These are phyloP conservation scores for Scaptomyza graminum DNA, from an alignment of 1,140 invertebrate species.

Conservation along the genomic window DNA sequence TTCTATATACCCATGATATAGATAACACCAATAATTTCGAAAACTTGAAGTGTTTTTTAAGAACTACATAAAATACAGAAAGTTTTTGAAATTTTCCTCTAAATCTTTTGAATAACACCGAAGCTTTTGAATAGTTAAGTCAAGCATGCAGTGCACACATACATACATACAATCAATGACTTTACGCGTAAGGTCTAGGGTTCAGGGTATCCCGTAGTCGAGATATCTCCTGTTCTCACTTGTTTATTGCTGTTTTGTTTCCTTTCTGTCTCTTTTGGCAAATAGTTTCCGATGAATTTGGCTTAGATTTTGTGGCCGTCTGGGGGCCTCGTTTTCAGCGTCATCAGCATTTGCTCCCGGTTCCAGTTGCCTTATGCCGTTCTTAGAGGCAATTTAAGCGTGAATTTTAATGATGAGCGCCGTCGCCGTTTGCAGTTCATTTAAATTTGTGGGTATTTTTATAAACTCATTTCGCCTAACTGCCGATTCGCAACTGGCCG, in stretches of 20 bases:
- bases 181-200: too few species aligned
- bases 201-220: too few species aligned
- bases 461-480: slow-evolving; percentile 42
- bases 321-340: slow-evolving; percentile 16
- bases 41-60: too few species aligned
- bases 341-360: slow-evolving; percentile 41
- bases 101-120: too few species aligned
- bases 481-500: slow-evolving; percentile 15
- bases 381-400: slow-evolving; percentile 73
- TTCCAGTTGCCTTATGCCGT: slow-evolving; percentile 12
- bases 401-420: slow-evolving; percentile 81
- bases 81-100: too few species aligned
- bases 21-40: too few species aligned
- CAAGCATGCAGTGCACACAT: too few species aligned
- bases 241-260: slow-evolving; percentile 23
- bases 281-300: slow-evolving; percentile 83
- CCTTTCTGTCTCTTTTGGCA: slow-evolving; percentile 56
- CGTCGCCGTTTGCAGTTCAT: slow-evolving; percentile 69
- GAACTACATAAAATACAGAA: too few species aligned
- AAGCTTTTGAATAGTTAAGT: too few species aligned
- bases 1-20: too few species aligned
- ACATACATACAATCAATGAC: too few species aligned
- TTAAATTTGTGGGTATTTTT: slow-evolving; percentile 67
- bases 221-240: background rate
- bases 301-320: slow-evolving; percentile 60